A percentile compares a stretch with the other conserved stretches of the same genome.
These are phyloP conservation scores for Ammodytes dubius DNA, from an alignment of 2,113 vertebrate species.

Conservation along the genomic window DNA sequence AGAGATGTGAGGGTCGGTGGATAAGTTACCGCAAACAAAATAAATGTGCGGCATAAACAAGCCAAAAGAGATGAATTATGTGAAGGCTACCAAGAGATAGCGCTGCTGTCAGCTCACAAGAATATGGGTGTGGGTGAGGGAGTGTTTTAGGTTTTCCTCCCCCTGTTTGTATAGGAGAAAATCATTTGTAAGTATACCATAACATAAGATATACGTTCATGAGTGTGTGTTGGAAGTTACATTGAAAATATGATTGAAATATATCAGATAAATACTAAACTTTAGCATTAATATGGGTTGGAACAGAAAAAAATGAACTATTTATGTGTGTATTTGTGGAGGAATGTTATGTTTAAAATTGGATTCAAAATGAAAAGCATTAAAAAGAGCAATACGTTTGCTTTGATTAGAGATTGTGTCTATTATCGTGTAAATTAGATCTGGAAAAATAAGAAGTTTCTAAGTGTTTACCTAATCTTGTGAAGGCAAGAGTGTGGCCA, in stretches of 20 bases:
- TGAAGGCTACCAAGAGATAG: slow-evolving; percentile 30
- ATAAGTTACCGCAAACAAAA: slow-evolving; percentile 54
- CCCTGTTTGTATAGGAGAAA: too few relatives aligned
- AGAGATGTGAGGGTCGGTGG: slow-evolving; percentile 48
- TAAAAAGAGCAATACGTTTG: background rate
- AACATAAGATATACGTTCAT: background rate
- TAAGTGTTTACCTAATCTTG: background rate
- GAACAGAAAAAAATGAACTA: too few relatives aligned
- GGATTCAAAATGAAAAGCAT: background rate
- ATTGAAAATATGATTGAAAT: background rate
- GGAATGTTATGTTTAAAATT: slow-evolving; percentile 7
- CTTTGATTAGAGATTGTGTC: background rate
- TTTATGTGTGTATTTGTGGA: background rate
- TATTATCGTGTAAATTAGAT: slow-evolving; percentile 2
- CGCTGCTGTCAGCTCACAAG: slow-evolving; percentile 36
- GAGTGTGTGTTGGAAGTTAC: background rate
- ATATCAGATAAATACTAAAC: background rate
- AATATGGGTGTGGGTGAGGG: slow-evolving; percentile 3
- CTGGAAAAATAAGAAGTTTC: background rate
- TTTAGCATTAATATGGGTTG: background rate
- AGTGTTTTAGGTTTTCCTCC: background rate
- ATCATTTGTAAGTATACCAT: background rate
- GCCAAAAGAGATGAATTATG: slow-evolving; percentile 46
- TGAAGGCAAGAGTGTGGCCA: background rate
- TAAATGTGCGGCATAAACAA: slow-evolving; percentile 54